Base-by-base conservation (phyloP, 2,888 invertebrate genomes). In the Tridacna crocea region DNA sequence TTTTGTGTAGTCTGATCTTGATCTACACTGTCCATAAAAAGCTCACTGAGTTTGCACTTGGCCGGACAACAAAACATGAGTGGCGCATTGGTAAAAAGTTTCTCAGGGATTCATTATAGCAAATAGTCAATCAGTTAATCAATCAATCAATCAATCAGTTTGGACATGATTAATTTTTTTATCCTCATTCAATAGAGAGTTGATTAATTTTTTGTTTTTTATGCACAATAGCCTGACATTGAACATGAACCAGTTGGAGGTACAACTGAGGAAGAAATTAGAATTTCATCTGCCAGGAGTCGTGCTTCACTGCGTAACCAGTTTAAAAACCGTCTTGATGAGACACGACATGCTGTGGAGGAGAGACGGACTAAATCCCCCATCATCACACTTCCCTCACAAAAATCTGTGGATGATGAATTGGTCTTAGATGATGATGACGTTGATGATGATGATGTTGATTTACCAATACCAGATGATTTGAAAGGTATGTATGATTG, bases 381-480 rank as follows among this genome's bases (percentile, higher is more conserved):
- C 0, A 88, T 84, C 15, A 86, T 93, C n/a, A 79, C 89, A 4
- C 66, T 92, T 10, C 88, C 90, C 0, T 85, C 91, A 15, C 90
- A 90, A 66, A 86, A 89, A 26, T 92, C 92, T 0, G 70, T 91
- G 6, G 90, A 90, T 63, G 91, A 90, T 66, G 91, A 91, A 72
- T 84, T 90, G 72, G 77, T 91, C 8, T 80, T 91, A 2, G 92
- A 92, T 19, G 88, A 92, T 36, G 92, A 93, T 73, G 93, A 93
- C 46, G 90, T 93, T 76, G 92, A 92, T 19, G 88, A 91, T 27
- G 92, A 93, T 73, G 93, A 93, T 47, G 90, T 93, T 77, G 89
- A 90, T 60, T 60, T 88, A 3, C 88, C 87, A 6, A 75, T 91
- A 26, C 87, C 90, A 11, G 90, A 90, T 79, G 87, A 88, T 55